Conservation (phyloP, 2,113 vertebrate genomes). For the Megalops atlanticus region DNA sequence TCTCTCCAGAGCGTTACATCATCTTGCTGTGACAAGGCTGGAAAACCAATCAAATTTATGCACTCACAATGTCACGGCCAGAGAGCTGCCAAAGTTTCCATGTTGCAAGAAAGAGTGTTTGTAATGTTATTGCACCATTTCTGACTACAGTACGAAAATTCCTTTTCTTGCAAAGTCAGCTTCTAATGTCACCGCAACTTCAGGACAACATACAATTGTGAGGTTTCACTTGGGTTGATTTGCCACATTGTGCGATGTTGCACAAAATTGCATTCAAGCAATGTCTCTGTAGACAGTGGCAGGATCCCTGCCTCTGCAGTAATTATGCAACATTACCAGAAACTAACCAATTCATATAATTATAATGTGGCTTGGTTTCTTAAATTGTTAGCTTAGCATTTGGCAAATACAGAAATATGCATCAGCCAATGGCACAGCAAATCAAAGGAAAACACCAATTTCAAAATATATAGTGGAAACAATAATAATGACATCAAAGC, state of each 20-base stretch:
- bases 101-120: neutral
- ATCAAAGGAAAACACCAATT: neutral
- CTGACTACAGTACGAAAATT: neutral
- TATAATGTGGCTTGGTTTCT: no score
- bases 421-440: no score
- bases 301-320: neutral
- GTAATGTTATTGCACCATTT: neutral
- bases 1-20: neutral
- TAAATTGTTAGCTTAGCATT: no score
- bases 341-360: no score
- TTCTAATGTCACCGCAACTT: neutral
- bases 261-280: no score
- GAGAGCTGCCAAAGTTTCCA: neutral
- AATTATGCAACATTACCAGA: neutral
- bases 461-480: neutral
- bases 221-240: no score
- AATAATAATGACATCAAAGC: neutral
- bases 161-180: neutral
- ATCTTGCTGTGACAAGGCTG: neutral
- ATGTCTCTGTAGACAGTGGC: no score
- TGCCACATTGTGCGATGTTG: no score
- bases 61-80: neutral
- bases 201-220: neutral
- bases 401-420: no score
- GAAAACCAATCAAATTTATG: neutral